A percentile compares a stretch with the other conserved stretches of the same genome.
phyloP scores from a whole-genome alignment of 1,140 invertebrate genomes.

The Nylanderia fulva region DNA sequence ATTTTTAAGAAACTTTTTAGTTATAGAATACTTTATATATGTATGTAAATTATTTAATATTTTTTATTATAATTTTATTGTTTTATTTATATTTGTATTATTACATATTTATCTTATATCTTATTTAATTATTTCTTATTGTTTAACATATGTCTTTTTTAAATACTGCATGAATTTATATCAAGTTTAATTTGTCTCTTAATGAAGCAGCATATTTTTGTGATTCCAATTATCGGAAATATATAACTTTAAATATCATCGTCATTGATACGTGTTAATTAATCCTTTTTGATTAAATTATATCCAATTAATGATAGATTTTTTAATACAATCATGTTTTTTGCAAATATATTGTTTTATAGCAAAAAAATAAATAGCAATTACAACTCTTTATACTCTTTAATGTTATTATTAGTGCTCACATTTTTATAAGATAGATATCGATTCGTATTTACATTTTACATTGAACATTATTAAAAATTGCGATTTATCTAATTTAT shows the following conservation, averaged over 20 bases:
- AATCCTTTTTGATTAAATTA: constrained; percentile 5
- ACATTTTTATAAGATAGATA: constrained; percentile 1
- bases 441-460: background rate
- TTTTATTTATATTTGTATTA: background rate
- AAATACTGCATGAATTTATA: background rate
- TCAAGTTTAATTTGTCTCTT: constrained; percentile 19
- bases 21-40: background rate
- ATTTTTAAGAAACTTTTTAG: no score
- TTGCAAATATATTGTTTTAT: background rate
- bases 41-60: constrained; percentile 13
- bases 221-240: constrained; percentile 14
- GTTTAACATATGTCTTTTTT: background rate
- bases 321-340: background rate
- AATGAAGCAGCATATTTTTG: constrained; percentile 24
- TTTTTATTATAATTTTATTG: background rate
- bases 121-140: constrained; percentile 30
- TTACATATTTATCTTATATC: constrained; percentile 3
- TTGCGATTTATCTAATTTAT: background rate
- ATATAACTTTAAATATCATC: constrained; percentile 6
- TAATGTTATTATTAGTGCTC: background rate
- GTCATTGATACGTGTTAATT: constrained; percentile 16
- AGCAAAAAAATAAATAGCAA: background rate
- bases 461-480: background rate
- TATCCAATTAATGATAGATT: background rate
- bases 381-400: background rate